phyloP scores from a whole-genome alignment of 2,888 invertebrate genomes.

The Tubulanus polymorphus region DNA sequence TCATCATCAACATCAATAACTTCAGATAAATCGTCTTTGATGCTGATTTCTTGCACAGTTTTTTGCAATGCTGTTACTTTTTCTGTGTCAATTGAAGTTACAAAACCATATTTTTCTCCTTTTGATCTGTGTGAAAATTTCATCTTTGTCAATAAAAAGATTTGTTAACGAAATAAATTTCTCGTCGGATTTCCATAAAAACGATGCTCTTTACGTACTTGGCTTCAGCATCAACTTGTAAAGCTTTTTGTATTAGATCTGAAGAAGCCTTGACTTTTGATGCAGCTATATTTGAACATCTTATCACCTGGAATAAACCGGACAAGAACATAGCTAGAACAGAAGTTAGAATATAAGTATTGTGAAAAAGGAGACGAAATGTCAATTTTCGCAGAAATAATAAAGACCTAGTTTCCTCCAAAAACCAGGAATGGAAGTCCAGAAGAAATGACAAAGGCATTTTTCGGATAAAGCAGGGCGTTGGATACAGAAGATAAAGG shows the following conservation, averaged over 20 bases:
- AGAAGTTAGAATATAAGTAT: not conserved
- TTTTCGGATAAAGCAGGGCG: not conserved
- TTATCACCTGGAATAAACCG: conserved; percentile 26
- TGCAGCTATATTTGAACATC: conserved; percentile 49
- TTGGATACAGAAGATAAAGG: not conserved
- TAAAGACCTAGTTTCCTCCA: not conserved
- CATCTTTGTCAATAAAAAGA: not conserved
- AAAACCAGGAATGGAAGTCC: not conserved
- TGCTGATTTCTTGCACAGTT: too few species aligned
- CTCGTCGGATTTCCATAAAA: not conserved
- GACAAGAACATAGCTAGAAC: not conserved
- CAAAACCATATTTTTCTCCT: conserved; percentile 39
- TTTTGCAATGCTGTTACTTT: conserved; percentile 30
- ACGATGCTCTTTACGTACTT: conserved; percentile 27
- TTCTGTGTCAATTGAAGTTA: conserved; percentile 26
- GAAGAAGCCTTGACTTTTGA: conserved; percentile 47
- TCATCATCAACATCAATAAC: too few species aligned
- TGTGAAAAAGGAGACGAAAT: not conserved
- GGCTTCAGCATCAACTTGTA: conserved; percentile 44
- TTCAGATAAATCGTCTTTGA: too few species aligned
- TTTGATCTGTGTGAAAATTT: conserved; percentile 21
- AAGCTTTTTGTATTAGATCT: conserved; percentile 44
- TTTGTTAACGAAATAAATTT: not conserved
- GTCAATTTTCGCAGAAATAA: conserved; percentile 5
- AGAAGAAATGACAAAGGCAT: not conserved